A percentile compares a stretch with the other conserved stretches of the same genome.
Evolutionary conservation across 2,113 vertebrate species (phyloP).

Genomic region (Fregata magnificens): DNA sequence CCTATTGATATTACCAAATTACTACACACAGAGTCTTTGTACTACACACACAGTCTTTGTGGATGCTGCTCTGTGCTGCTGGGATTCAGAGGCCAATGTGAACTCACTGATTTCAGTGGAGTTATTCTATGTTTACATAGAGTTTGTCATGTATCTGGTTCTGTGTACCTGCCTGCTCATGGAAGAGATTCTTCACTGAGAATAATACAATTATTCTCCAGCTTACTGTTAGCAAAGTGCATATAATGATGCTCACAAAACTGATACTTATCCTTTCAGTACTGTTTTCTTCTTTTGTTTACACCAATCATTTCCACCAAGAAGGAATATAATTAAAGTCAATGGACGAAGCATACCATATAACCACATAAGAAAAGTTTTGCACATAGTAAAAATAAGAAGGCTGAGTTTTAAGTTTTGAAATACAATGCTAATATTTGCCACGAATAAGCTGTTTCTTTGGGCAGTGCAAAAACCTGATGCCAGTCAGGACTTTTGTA

Average conservation of each 20-base stretch:
- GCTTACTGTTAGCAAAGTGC: not conserved
- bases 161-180: not conserved
- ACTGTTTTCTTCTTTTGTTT: not conserved
- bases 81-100: not conserved
- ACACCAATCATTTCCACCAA: not conserved
- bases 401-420: not conserved
- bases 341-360: not conserved
- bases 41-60: not conserved
- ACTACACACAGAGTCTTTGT: not conserved
- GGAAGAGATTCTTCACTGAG: not conserved
- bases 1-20: not conserved
- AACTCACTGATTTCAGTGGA: not conserved
- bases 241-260: not conserved
- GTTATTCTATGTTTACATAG: not conserved
- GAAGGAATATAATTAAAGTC: not conserved
- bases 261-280: not conserved
- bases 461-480: not conserved
- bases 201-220: not conserved
- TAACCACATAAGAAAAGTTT: not conserved
- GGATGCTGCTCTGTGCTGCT: not conserved
- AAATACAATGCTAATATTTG: not conserved
- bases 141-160: not conserved
- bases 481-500: not conserved
- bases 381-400: not conserved
- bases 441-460: not conserved